Percentiles rank a stretch among this genome's conserved stretches.
Evolutionary conservation across 2,797 vertebrate genomes (phyloP).

Genomic region (Dipus sagitta): DNA sequence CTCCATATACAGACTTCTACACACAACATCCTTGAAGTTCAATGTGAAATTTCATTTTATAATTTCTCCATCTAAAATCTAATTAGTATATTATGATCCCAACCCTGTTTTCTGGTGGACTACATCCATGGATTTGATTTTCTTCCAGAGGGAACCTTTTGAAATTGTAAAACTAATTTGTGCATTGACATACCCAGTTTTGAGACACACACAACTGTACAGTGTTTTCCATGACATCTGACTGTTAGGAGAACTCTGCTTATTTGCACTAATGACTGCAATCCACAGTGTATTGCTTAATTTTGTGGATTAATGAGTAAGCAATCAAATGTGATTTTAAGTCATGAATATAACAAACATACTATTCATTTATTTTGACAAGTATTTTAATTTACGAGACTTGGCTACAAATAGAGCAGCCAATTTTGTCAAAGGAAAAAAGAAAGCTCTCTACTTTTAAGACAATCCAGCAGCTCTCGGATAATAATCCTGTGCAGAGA

Average conservation of each 20-base stretch:
- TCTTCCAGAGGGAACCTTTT: constrained; percentile 54
- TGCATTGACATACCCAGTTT: constrained; percentile 48
- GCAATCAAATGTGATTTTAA: constrained; percentile 84
- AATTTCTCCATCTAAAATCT: constrained; percentile 37
- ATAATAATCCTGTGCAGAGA: constrained; percentile 65
- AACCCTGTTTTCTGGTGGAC: constrained; percentile 24
- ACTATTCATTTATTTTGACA: constrained; percentile 84
- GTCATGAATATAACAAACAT: constrained; percentile 83
- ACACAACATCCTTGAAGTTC: neutral
- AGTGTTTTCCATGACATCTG: constrained; percentile 13
- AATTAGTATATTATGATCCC: neutral
- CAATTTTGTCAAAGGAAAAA: constrained; percentile 57
- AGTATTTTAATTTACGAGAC: constrained; percentile 83
- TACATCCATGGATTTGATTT: constrained; percentile 22
- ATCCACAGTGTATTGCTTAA: constrained; percentile 78
- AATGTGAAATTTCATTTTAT: neutral
- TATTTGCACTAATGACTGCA: constrained; percentile 80
- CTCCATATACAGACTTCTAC: neutral
- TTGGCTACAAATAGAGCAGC: constrained; percentile 79
- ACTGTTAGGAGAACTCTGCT: constrained; percentile 52
- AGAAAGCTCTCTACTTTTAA: constrained; percentile 61
- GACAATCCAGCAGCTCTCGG: constrained; percentile 56
- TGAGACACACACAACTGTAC: constrained; percentile 59
- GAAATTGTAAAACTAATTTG: constrained; percentile 69
- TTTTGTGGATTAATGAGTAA: constrained; percentile 81